Evolutionary conservation across 2,888 invertebrate genomes (phyloP), one percentile per base, ranked within the genome.

Genomic region (Drosophila incognita): DNA sequence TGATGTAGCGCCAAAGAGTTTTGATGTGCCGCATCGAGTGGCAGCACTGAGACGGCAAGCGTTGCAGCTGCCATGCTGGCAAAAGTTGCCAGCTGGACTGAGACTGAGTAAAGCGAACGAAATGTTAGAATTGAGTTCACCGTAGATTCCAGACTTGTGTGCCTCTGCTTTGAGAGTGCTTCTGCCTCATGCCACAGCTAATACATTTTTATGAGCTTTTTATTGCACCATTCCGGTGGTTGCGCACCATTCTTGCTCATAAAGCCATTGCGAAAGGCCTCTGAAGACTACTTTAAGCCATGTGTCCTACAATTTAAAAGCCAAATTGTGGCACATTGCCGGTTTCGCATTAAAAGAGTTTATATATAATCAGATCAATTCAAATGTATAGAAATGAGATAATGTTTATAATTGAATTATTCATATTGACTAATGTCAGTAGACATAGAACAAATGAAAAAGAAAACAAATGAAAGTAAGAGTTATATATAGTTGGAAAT

Each of bases 1-100:
- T 76, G 75, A 72, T 76, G 78, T 82, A 69, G 61, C 74, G 79
- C 80, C 76, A 70, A 69, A 76, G 83, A 83, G 86, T 82, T 83
- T 85, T 84, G 82, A 84, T 87, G 89, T 89, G 89, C 74, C 85
- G 69, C 85, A 69, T 89, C 89, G 80, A 84, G 89, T 84, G 89
- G 76, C 80, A 85, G 61, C 74, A 83, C 58, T 49, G 46, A 57
- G 53, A 40, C 64, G 74, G 69, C 71, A 78, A 77, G 75, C 81
- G 78, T 88, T 83, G 73, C 74, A 86, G 89, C 74, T 83, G 89
- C 79, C 74, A 71, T 52, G 72, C 64, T 66, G 74, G 79, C 74
- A 84, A 84, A 87, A 87, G 82, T 82, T 84, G 62, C 72, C 83
- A 72, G 53, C 78, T 74, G 58, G 53, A 71, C 64, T 42, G 59